Percentiles rank a stretch among this genome's conserved stretches.
phyloP scores from a whole-genome alignment of 2,888 invertebrate species.

The Watsonalla cultraria region DNA sequence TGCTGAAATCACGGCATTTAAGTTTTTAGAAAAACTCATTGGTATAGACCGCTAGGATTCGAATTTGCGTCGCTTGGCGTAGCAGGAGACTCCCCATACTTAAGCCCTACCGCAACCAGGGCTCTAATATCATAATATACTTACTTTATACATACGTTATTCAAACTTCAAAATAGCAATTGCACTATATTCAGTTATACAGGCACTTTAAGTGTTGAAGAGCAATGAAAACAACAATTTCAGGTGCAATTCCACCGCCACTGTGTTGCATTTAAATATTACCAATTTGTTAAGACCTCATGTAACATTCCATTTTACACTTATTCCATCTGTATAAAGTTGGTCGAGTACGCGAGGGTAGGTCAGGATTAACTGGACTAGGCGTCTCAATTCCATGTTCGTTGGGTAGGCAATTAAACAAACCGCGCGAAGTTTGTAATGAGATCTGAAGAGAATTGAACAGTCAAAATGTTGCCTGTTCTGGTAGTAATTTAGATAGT shows the following conservation, averaged over 20 bases:
- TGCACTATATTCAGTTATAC: slow-evolving; percentile 22
- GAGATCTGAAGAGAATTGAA: slow-evolving; percentile 41
- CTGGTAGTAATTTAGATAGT: slow-evolving; percentile 25
- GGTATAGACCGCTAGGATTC: too few relatives aligned
- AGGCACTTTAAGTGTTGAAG: slow-evolving; percentile 33
- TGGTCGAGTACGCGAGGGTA: slow-evolving; percentile 3
- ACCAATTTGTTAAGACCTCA: slow-evolving; percentile 25
- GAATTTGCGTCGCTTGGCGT: too few relatives aligned
- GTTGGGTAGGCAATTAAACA: slow-evolving; percentile 44
- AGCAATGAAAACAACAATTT: slow-evolving; percentile 33
- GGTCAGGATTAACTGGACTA: slow-evolving; percentile 26
- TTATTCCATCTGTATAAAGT: slow-evolving; percentile 5
- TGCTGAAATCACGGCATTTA: too few relatives aligned
- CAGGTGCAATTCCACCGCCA: slow-evolving; percentile 18
- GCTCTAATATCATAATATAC: too few relatives aligned
- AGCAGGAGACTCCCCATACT: too few relatives aligned
- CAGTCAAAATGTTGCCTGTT: slow-evolving; percentile 31
- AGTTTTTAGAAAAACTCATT: too few relatives aligned
- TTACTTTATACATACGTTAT: neutral
- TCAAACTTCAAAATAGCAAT: slow-evolving; percentile 12
- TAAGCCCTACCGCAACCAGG: too few relatives aligned
- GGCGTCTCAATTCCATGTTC: slow-evolving; percentile 25
- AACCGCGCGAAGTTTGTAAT: slow-evolving; percentile 41
- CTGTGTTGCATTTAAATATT: slow-evolving; percentile 34
- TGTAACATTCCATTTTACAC: slow-evolving; percentile 7